A percentile compares a stretch with the other conserved stretches of the same genome.
Evolutionary conservation across 1,140 invertebrate species (phyloP).

Genomic region (Colletes latitarsis): DNA sequence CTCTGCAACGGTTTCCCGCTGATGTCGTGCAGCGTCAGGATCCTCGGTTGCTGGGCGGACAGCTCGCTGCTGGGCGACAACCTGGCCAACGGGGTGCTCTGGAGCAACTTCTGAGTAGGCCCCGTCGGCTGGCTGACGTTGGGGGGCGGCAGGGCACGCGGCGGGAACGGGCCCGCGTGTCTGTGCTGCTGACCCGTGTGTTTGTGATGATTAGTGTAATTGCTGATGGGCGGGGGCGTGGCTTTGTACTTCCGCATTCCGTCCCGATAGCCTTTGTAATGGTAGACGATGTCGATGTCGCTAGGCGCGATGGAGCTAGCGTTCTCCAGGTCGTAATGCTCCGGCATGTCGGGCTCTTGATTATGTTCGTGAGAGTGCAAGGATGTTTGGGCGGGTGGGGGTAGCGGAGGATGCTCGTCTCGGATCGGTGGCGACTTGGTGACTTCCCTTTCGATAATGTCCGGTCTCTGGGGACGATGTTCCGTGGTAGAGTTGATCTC

Average conservation of each 20-base stretch:
- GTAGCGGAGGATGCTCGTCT: slow-evolving; percentile 88
- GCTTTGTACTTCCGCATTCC: slow-evolving; percentile 93
- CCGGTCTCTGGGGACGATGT: slow-evolving; percentile 89
- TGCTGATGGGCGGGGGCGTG: slow-evolving; percentile 86
- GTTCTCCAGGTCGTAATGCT: slow-evolving; percentile 98
- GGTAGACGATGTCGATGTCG: slow-evolving; percentile 97
- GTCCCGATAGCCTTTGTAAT: slow-evolving; percentile 96
- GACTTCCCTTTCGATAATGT: slow-evolving; percentile 95
- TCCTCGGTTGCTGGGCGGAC: slow-evolving; percentile 94
- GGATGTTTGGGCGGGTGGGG: slow-evolving; percentile 84
- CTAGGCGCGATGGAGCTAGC: slow-evolving; percentile 98
- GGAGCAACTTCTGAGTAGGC: slow-evolving; percentile 85
- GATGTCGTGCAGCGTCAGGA: slow-evolving; percentile 95
- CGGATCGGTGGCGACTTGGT: slow-evolving; percentile 88
- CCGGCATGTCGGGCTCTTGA: slow-evolving; percentile 90
- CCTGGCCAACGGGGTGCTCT: slow-evolving; percentile 93
- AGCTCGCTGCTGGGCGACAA: slow-evolving; percentile 95
- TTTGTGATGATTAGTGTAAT: slow-evolving; percentile 87
- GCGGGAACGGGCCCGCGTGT: slow-evolving; percentile 86
- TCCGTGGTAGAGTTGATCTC: slow-evolving; percentile 85
- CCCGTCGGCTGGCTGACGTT: slow-evolving; percentile 83
- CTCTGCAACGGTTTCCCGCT: slow-evolving; percentile 95
- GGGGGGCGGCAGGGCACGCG: slow-evolving; percentile 86
- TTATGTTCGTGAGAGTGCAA: slow-evolving; percentile 86
- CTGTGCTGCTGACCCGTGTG: slow-evolving; percentile 88